phyloP scores from a whole-genome alignment of 2,113 vertebrate species.

The Ciconia stormi region DNA sequence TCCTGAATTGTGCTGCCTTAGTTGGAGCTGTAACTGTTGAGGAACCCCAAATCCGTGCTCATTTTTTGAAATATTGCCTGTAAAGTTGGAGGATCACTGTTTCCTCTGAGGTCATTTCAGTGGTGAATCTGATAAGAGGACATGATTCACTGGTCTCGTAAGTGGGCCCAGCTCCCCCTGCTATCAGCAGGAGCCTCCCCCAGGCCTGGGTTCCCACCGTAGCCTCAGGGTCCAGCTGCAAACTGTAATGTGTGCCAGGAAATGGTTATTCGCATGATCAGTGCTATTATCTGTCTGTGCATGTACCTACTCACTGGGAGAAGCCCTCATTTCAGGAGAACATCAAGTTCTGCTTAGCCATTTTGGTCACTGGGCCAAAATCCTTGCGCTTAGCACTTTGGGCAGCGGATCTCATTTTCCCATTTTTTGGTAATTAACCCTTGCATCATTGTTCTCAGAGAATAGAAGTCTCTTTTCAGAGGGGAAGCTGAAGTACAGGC shows the following conservation, averaged over 20 bases:
- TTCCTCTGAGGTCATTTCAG: neutral
- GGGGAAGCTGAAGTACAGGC: neutral
- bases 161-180: neutral
- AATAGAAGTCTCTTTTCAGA: neutral
- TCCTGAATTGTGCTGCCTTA: neutral
- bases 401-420: neutral
- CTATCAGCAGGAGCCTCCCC: neutral
- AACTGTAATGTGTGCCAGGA: neutral
- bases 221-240: neutral
- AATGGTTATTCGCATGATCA: neutral
- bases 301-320: neutral
- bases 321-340: neutral
- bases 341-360: neutral
- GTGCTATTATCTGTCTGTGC: neutral
- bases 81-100: neutral
- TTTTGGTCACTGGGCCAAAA: neutral
- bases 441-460: fast-evolving
- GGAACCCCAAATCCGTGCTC: neutral
- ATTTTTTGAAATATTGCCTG: neutral
- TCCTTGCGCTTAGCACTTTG: neutral
- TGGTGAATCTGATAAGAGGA: neutral
- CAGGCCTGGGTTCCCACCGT: neutral
- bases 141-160: neutral
- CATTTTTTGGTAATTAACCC: neutral
- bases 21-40: neutral